Evolutionary conservation across 2,888 invertebrate species (phyloP).

Genomic region (Coenonympha arcania): DNA sequence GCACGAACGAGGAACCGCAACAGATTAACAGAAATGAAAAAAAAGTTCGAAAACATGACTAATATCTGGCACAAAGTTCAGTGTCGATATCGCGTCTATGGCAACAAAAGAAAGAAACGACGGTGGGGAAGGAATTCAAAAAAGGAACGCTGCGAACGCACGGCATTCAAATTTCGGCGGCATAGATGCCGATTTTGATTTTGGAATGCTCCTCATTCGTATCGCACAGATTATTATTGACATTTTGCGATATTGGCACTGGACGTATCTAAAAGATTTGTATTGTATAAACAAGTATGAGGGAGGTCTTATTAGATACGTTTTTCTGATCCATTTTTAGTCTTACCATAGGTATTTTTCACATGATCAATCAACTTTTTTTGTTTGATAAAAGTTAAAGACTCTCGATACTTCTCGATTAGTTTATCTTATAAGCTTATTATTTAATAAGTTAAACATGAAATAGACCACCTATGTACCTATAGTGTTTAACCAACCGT

Average conservation of each 20-base stretch:
- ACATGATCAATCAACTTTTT: too few relatives aligned
- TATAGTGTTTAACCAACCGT: not conserved
- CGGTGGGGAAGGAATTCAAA: constrained; percentile 50
- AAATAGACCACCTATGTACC: too few relatives aligned
- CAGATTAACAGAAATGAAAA: constrained; percentile 52
- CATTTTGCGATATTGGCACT: constrained; percentile 16
- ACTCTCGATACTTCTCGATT: too few relatives aligned
- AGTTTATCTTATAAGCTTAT: too few relatives aligned
- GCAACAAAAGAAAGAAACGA: constrained; percentile 52
- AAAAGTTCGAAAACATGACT: constrained; percentile 49
- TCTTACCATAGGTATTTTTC: too few relatives aligned
- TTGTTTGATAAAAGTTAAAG: too few relatives aligned
- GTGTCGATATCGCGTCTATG: constrained; percentile 57
- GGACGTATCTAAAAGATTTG: not conserved
- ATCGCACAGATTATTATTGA: constrained; percentile 22
- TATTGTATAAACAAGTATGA: not conserved
- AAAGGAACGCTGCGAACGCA: constrained; percentile 38
- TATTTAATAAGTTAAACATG: too few relatives aligned
- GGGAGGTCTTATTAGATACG: too few relatives aligned
- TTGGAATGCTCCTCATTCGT: constrained; percentile 33
- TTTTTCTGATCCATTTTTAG: too few relatives aligned
- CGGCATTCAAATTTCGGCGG: constrained; percentile 35
- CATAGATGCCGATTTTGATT: constrained; percentile 38
- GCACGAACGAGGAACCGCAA: constrained; percentile 64
- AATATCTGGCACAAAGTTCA: constrained; percentile 66